Evolutionary conservation across 2,888 invertebrate genomes (phyloP).

Genomic region (Patella ulyssiponensis): DNA sequence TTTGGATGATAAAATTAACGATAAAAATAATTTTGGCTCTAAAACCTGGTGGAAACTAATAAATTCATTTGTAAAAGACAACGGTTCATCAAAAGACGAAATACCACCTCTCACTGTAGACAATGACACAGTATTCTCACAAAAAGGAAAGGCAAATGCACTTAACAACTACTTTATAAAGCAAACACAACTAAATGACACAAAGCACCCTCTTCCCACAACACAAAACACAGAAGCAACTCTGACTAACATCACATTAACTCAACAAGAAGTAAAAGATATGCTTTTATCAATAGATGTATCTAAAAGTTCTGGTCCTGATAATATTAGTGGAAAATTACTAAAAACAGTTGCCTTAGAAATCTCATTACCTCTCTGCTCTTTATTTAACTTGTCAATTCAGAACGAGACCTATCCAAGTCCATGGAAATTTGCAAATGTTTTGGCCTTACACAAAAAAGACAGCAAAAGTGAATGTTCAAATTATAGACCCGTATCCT

Average conservation of each 20-base stretch:
- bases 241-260: background rate
- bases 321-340: slow-evolving; percentile 13
- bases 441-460: background rate
- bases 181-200: slow-evolving; percentile 11
- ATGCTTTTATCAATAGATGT: background rate
- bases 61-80: background rate
- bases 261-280: slow-evolving; percentile 3
- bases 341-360: background rate
- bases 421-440: background rate
- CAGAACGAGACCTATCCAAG: background rate
- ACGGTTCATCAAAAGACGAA: background rate
- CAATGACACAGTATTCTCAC: background rate
- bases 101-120: slow-evolving; percentile 6
- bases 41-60: slow-evolving; percentile 3
- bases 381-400: background rate
- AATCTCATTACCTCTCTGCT: background rate
- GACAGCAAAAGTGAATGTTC: background rate
- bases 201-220: background rate
- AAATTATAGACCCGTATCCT: background rate
- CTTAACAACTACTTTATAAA: slow-evolving; percentile 14
- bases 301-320: slow-evolving; percentile 11
- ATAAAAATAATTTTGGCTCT: background rate
- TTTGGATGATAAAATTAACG: background rate
- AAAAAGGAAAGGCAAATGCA: slow-evolving; percentile 4
- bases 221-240: background rate